Base-by-base conservation (phyloP, 1,140 invertebrate genomes). In the Eriosoma lanigerum region DNA sequence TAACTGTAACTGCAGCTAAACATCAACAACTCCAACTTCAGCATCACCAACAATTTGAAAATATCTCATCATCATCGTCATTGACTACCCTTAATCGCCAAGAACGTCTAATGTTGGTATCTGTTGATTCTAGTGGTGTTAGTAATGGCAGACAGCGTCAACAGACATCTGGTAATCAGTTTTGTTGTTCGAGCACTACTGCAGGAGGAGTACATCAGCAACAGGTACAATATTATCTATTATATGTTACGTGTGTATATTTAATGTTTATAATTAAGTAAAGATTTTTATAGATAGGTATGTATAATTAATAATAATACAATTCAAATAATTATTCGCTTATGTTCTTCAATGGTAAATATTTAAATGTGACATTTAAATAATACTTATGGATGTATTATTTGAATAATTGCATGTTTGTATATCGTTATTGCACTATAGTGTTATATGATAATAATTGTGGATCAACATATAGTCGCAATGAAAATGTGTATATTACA, bases 31-130 rank as follows among this genome's bases (percentile, higher is more conserved):
- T 48, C 17, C 50, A 56, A 19, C 32, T 32, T 10, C 32, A 60
- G 4, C n/a, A 48, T 9, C n/a, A 60, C 44, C 75, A 78, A 48
- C 75, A 78, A 29, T 78, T 78, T 29, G 75, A 78, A 8, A 78
- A 8, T n/a, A 60, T 58, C 13, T 46, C 75, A n/a, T 46, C 29
- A 5, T 58, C 56, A 1, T 78, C 75, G 4, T 5, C 56, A 13
- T 46, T 21, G 13, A 54, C 38, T 5, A 17, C 38, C 21, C 10
- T 0, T 0, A 62, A 29, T 21, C 75, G 56, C 26, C 50, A 52
- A 17, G 75, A 46, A 13, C 4, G 21, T 4, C 13, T 78, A 6
- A 58, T 78, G 38, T 12, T 75, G n/a, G 52, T 56, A 1, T 78
- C 75, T 19, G 73, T 76, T 12, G 73, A 76, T 26, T 26, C 56